These are phyloP conservation scores for Diadromus collaris DNA, from an alignment of 2,888 invertebrate species.

Conservation along the genomic window DNA sequence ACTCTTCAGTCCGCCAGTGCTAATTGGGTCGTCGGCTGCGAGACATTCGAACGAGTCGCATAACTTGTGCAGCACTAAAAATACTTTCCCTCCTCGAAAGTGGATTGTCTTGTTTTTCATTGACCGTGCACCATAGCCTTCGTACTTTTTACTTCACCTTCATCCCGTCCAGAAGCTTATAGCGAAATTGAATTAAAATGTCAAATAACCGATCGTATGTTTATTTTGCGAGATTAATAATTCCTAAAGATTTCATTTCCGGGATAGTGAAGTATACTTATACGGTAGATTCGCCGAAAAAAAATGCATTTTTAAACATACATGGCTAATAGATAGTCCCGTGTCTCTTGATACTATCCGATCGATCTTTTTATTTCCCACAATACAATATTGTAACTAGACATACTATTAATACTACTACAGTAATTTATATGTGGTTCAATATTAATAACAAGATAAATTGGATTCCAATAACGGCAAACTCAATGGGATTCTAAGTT, in stretches of 20 bases:
- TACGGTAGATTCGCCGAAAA: neutral
- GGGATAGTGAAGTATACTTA: neutral
- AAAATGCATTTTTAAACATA: too few species aligned
- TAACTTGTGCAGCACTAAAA: neutral
- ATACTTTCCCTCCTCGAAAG: conserved; percentile 1
- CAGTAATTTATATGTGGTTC: neutral
- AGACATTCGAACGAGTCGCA: conserved; percentile 13
- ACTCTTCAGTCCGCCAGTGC: conserved; percentile 16
- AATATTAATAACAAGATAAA: neutral
- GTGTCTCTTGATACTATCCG: too few species aligned
- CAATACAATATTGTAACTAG: neutral
- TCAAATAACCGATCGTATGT: neutral
- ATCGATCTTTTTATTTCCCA: neutral
- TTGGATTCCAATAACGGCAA: neutral
- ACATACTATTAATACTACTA: neutral
- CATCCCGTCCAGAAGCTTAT: neutral
- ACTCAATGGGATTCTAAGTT: conserved; percentile 16
- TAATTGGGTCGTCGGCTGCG: conserved; percentile 12
- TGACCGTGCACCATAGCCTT: conserved; percentile 2
- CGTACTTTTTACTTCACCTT: neutral
- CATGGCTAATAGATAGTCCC: too few species aligned
- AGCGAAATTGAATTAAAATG: neutral
- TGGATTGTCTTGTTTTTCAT: conserved; percentile 10
- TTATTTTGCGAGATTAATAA: neutral
- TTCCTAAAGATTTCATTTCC: too few species aligned